These are phyloP conservation scores for Steatornis caripensis DNA, from an alignment of 2,113 vertebrate species.

Conservation along the genomic window DNA sequence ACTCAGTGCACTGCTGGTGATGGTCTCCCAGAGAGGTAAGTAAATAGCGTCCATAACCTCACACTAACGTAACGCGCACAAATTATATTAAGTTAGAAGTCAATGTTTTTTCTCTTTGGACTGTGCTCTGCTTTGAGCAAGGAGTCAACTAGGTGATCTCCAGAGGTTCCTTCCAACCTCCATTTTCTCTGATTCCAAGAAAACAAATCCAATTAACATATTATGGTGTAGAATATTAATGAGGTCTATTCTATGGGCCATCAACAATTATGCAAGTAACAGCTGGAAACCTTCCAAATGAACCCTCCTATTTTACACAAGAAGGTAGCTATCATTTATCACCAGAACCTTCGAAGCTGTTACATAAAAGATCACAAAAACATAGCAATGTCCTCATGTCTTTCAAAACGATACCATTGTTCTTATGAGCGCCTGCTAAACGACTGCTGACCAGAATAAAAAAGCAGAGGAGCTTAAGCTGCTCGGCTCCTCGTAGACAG, in stretches of 20 bases:
- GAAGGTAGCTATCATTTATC: not conserved
- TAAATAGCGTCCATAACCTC: not conserved
- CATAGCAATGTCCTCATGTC: not conserved
- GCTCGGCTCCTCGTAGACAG: not conserved
- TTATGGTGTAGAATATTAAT: not conserved
- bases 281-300: not conserved
- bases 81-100: not conserved
- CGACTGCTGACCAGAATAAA: not conserved
- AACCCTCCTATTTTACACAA: not conserved
- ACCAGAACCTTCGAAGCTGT: not conserved
- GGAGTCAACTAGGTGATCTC: not conserved
- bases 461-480: not conserved
- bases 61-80: not conserved
- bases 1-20: not conserved
- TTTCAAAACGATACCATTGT: not conserved
- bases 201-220: not conserved
- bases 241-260: not conserved
- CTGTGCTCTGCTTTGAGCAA: not conserved
- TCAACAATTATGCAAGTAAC: too few relatives aligned
- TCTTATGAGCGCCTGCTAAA: not conserved
- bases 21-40: not conserved
- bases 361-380: not conserved
- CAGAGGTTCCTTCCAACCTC: not conserved
- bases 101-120: not conserved
- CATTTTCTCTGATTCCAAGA: not conserved